phyloP scores from a whole-genome alignment of 2,888 invertebrate species.

The Lasioglossum oenotherae region DNA sequence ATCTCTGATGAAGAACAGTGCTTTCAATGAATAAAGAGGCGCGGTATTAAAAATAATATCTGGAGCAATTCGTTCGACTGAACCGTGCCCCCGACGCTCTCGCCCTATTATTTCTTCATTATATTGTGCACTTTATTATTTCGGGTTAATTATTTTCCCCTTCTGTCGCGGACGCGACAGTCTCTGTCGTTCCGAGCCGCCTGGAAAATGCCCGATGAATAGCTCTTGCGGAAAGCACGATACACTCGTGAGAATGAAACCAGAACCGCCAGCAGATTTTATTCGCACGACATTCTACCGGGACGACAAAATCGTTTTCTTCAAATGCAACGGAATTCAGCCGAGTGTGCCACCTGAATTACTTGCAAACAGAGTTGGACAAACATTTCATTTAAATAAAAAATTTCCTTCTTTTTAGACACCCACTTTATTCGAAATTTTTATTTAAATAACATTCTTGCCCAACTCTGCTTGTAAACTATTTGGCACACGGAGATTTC shows the following conservation, averaged over 20 bases:
- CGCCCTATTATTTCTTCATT: constrained; percentile 23
- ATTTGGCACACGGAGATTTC: too few relatives aligned
- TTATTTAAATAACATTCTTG: too few relatives aligned
- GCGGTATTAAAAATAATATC: constrained; percentile 51
- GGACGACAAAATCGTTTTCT: neutral
- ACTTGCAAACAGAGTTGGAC: too few relatives aligned
- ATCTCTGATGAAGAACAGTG: constrained; percentile 37
- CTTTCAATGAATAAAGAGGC: constrained; percentile 42
- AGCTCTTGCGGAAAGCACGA: neutral
- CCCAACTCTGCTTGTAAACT: too few relatives aligned
- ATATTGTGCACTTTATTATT: neutral
- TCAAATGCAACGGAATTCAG: neutral
- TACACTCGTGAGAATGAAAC: neutral
- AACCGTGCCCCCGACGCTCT: constrained; percentile 12
- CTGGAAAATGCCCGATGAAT: neutral
- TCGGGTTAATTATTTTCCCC: neutral
- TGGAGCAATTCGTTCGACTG: constrained; percentile 14
- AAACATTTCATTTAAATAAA: too few relatives aligned
- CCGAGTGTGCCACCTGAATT: too few relatives aligned
- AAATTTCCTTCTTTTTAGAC: too few relatives aligned
- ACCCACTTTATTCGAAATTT: too few relatives aligned
- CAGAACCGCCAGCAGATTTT: neutral
- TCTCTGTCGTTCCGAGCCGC: neutral
- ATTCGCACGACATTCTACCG: neutral
- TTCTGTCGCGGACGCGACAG: neutral